Base-by-base conservation (phyloP, 2,797 vertebrate genomes). In the Taenioides sp. region DNA sequence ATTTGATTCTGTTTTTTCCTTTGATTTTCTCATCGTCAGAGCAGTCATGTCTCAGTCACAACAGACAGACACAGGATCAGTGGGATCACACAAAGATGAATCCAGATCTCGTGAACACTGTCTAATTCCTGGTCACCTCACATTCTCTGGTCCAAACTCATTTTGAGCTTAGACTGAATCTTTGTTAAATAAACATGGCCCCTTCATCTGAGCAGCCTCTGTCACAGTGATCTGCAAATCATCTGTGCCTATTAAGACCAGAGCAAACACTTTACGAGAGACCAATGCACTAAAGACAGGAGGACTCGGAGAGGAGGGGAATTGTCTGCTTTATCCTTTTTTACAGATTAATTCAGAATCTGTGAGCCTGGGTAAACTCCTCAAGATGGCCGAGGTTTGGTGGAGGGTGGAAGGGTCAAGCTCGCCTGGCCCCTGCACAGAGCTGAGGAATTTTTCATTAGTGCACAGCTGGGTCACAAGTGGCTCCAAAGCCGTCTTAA, bases 391-490 rank as follows among this genome's bases (percentile, higher is more conserved):
- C 93, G 93, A 84, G 92, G 94, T 88, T 87, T 86, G 91, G 89
- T 89, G 84, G 65, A 69, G 80, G 88, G 81, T 86, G 86, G 87
- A 88, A 86, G 84, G 91, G 88, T 92, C 95, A 95, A 95, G 91
- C 92, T 92, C 92, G 91, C 89, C 89, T 94, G 94, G 95, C 95
- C 96, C 93, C 92, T 90, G 92, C 92, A 92, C 93, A 85, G 92
- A 96, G 95, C 95, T 91, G 90, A 96, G 96, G 96, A 98, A 98
- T 98, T 97, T 97, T 97, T 97, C 96, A 98, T 97, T 98, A 98
- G 97, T 94, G 95, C 96, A 96, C 96, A 98, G 95, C 96, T 98
- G 96, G 95, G 95, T 96, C 95, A 95, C 95, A 95, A 94, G 94
- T 94, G 92, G 93, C 94, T 96, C 96, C 96, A 97, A 96, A 97